A percentile compares a stretch with the other conserved stretches of the same genome.
These are phyloP conservation scores for Motacilla tschutschensis DNA, from an alignment of 2,113 vertebrate species.

Conservation along the genomic window DNA sequence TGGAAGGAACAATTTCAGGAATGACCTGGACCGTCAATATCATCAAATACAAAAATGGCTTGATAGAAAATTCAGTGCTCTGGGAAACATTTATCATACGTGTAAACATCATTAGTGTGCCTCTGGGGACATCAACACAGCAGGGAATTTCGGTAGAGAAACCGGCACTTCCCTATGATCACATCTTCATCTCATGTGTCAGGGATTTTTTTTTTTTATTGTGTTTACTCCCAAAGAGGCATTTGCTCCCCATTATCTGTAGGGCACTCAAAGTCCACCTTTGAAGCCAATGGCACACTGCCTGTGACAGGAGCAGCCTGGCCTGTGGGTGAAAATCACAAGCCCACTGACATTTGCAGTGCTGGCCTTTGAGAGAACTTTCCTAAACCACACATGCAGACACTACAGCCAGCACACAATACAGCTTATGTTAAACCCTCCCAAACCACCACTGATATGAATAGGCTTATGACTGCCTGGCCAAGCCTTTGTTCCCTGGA, in stretches of 20 bases:
- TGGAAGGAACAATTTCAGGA: not conserved
- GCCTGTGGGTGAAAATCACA: not conserved
- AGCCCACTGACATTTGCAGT: not conserved
- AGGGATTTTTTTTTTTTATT: not conserved
- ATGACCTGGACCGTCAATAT: not conserved
- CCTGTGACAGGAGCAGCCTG: not conserved
- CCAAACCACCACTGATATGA: not conserved
- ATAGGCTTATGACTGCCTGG: not conserved
- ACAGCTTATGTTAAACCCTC: not conserved
- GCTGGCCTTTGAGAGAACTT: not conserved
- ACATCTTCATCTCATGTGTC: accelerated
- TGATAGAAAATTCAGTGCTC: not conserved
- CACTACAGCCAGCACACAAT: not conserved
- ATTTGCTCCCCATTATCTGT: not conserved
- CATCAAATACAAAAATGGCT: accelerated
- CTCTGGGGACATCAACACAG: not conserved
- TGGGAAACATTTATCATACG: not conserved
- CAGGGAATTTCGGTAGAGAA: accelerated
- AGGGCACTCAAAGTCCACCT: not conserved
- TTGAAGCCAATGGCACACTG: not conserved
- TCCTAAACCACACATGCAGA: not conserved
- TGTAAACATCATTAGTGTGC: not conserved
- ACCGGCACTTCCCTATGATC: not conserved
- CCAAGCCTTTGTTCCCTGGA: not conserved
- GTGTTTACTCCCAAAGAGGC: not conserved